Conservation (phyloP, 2,797 vertebrate genomes). For the Philypnodon macrostomus region DNA sequence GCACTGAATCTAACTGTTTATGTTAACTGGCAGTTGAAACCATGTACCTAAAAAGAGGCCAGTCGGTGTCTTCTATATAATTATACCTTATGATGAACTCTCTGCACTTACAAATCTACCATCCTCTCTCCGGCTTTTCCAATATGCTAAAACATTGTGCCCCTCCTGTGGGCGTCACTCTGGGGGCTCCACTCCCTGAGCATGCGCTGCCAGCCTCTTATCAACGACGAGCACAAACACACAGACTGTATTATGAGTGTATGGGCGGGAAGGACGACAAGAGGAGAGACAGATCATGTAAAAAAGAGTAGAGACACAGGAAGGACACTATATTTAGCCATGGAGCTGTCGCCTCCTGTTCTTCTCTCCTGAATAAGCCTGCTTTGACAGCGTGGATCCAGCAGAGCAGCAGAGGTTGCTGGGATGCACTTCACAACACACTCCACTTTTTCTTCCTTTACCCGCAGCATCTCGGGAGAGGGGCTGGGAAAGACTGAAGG, state of each 20-base stretch:
- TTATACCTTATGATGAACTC: background rate
- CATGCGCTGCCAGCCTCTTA: slow-evolving; percentile 53
- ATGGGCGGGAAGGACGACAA: slow-evolving; percentile 50
- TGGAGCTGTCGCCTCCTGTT: slow-evolving; percentile 78
- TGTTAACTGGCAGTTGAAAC: too few species aligned
- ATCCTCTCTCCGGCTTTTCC: slow-evolving; percentile 14
- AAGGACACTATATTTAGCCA: slow-evolving; percentile 80
- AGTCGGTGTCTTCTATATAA: too few species aligned
- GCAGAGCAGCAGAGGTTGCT: slow-evolving; percentile 75
- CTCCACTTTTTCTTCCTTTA: slow-evolving; percentile 13
- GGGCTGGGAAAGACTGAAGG: slow-evolving; percentile 42
- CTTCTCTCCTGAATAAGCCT: slow-evolving; percentile 71
- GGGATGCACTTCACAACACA: slow-evolving; percentile 57
- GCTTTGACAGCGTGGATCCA: slow-evolving; percentile 73
- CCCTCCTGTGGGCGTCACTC: slow-evolving; percentile 40
- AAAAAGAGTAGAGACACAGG: slow-evolving; percentile 60
- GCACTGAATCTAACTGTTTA: too few species aligned
- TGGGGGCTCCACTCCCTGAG: slow-evolving; percentile 40
- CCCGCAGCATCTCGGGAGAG: slow-evolving; percentile 47
- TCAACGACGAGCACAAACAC: slow-evolving; percentile 55
- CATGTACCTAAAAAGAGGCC: too few species aligned
- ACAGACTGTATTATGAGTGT: slow-evolving; percentile 51
- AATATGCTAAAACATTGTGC: slow-evolving; percentile 37
- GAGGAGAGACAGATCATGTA: slow-evolving; percentile 48
- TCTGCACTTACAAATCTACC: slow-evolving; percentile 25